These are phyloP conservation scores for Oplegnathus fasciatus DNA, from an alignment of 2,113 vertebrate species.

Conservation along the genomic window DNA sequence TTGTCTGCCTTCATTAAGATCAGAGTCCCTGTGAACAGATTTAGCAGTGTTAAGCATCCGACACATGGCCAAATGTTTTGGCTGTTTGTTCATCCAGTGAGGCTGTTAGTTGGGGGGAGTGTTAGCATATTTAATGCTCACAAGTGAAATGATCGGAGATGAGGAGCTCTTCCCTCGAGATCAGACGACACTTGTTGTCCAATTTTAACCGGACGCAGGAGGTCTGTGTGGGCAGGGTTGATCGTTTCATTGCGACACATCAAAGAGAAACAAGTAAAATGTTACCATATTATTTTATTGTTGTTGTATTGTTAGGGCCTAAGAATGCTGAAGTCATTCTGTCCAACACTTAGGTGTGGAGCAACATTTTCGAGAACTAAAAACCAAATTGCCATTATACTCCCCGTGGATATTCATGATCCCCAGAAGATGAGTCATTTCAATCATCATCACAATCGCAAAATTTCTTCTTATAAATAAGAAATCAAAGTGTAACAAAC, in stretches of 20 bases:
- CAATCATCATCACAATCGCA: background rate
- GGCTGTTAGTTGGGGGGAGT: background rate
- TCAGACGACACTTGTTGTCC: no score
- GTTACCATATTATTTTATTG: background rate
- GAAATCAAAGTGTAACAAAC: background rate
- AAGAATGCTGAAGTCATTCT: background rate
- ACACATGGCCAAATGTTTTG: background rate
- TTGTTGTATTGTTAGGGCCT: background rate
- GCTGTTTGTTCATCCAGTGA: constrained; percentile 16
- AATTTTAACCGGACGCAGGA: background rate
- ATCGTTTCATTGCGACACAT: background rate
- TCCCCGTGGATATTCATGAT: background rate
- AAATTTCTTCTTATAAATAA: background rate
- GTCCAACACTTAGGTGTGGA: no score
- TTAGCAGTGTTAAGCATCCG: constrained; percentile 6
- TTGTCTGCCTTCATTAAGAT: constrained; percentile 11
- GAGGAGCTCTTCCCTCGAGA: background rate
- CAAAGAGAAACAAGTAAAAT: background rate
- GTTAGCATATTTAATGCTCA: background rate
- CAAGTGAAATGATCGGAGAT: background rate
- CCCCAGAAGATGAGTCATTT: background rate
- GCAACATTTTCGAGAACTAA: background rate
- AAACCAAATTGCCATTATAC: background rate
- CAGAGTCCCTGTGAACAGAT: constrained; percentile 9
- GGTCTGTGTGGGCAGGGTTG: background rate